Evolutionary conservation across 2,888 invertebrate genomes (phyloP), one percentile per base, ranked within the genome.

Genomic region (Ichneumoninae sp.): DNA sequence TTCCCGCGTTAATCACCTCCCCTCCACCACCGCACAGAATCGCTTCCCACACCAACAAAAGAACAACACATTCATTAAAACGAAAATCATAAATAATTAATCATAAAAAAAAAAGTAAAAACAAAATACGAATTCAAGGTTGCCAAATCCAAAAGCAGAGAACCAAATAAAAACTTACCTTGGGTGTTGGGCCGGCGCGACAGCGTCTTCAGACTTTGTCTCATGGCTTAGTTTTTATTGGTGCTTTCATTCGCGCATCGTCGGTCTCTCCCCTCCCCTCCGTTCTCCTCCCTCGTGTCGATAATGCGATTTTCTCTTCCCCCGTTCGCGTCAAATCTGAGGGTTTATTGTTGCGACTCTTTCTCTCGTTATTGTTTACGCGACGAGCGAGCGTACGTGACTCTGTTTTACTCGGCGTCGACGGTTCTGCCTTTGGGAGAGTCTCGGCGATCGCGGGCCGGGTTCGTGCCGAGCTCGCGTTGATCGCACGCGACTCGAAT

Each of bases 151-250:
- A 57, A 26, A 57, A 57, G 26, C 22, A 8, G 26, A 22, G 22
- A 13, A 26, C 10, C 5, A n/a, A 30, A 63, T 22, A 57, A 19
- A 8, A 73, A 74, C 88, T 87, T 91, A 93, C 93, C 93, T 92
- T 93, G 93, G 36, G 93, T 93, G 86, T 93, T 93, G 81, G 93
- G 93, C 87, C 93, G 91, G 82, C 92, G 91, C 82, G 91, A 87
- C 66, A 92, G 88, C 83, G 90, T 91, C 87, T 89, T 91, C 87
- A 90, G 86, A 87, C 90, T 89, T 86, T 93, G 91, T 91, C 91
- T 93, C 93, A 93, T 93, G 87, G 88, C 90, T 87, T 87, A 60
- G 68, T 83, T 40, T 79, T 69, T 66, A 40, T 76, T 66, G 40
- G 47, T 16, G 26, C 19, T 30, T 44, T 47, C 26, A 13, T 74